phyloP scores from a whole-genome alignment of 2,888 invertebrate species.

The Hypomecis atomaria region DNA sequence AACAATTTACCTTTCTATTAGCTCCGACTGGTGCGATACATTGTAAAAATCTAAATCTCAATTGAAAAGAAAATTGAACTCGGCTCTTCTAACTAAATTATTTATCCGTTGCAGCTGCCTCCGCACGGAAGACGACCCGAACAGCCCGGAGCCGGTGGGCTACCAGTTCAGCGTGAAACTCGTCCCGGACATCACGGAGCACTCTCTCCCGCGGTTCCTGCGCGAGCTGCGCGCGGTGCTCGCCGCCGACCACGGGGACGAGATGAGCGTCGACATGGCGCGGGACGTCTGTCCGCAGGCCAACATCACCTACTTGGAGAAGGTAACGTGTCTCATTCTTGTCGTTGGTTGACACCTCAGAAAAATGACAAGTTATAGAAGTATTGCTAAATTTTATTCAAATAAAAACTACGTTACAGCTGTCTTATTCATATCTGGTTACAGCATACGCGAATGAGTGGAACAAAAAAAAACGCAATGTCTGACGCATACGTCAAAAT shows the following conservation, averaged over 20 bases:
- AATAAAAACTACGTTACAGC: too few species aligned
- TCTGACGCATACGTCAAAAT: too few species aligned
- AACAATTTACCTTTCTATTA: too few species aligned
- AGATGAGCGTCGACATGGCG: constrained; percentile 65
- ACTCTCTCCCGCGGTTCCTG: constrained; percentile 64
- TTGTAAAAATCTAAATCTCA: not conserved
- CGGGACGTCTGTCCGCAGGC: constrained; percentile 80
- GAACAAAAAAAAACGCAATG: too few species aligned
- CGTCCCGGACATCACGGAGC: constrained; percentile 64
- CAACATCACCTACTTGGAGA: constrained; percentile 81
- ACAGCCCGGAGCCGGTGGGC: constrained; percentile 65
- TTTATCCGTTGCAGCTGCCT: constrained; percentile 71
- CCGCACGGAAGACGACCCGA: constrained; percentile 72
- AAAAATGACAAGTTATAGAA: too few species aligned
- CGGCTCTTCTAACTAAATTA: not conserved
- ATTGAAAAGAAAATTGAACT: not conserved
- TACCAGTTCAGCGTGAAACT: constrained; percentile 82
- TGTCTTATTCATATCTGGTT: too few species aligned
- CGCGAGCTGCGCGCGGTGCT: constrained; percentile 63
- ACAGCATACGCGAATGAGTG: too few species aligned
- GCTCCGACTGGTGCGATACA: not conserved
- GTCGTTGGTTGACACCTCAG: too few species aligned
- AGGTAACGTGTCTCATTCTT: constrained; percentile 63
- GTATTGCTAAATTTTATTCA: too few species aligned
- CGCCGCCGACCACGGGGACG: constrained; percentile 45